phyloP scores from a whole-genome alignment of 2,113 vertebrate genomes.

The Ailurus styani region DNA sequence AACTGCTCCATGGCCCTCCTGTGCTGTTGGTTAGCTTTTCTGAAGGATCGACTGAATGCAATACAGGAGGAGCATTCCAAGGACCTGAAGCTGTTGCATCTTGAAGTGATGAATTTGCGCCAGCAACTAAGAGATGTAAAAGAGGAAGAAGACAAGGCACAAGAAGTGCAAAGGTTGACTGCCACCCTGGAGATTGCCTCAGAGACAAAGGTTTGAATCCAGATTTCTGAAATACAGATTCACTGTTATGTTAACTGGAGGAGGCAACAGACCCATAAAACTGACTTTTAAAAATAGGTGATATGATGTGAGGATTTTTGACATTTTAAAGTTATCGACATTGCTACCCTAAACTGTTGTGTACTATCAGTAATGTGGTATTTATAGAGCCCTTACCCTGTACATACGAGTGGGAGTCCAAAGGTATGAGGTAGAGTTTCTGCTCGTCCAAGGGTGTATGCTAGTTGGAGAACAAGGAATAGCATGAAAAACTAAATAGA shows the following conservation, averaged over 20 bases:
- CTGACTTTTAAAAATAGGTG: neutral
- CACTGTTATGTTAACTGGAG: neutral
- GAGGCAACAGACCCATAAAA: neutral
- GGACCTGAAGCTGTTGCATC: constrained; percentile 73
- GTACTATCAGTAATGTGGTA: neutral
- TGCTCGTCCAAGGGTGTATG: neutral
- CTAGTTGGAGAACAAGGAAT: neutral
- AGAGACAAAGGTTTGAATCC: constrained; percentile 76
- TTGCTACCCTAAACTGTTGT: neutral
- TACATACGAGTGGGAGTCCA: neutral
- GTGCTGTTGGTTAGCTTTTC: constrained; percentile 64
- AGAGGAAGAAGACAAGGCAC: constrained; percentile 79
- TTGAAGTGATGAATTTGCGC: constrained; percentile 75
- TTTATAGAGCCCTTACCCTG: neutral
- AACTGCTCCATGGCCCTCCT: neutral
- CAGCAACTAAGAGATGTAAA: constrained; percentile 73
- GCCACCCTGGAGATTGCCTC: constrained; percentile 78
- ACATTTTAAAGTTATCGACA: neutral
- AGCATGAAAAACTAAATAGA: neutral
- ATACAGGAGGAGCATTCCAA: constrained; percentile 77
- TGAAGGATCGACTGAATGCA: constrained; percentile 72
- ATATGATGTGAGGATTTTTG: neutral
- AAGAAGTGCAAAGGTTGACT: constrained; percentile 70
- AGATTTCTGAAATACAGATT: neutral
- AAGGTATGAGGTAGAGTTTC: neutral